Base-by-base conservation (phyloP, 2,888 invertebrate species). In the Lasioglossum lativentre region DNA sequence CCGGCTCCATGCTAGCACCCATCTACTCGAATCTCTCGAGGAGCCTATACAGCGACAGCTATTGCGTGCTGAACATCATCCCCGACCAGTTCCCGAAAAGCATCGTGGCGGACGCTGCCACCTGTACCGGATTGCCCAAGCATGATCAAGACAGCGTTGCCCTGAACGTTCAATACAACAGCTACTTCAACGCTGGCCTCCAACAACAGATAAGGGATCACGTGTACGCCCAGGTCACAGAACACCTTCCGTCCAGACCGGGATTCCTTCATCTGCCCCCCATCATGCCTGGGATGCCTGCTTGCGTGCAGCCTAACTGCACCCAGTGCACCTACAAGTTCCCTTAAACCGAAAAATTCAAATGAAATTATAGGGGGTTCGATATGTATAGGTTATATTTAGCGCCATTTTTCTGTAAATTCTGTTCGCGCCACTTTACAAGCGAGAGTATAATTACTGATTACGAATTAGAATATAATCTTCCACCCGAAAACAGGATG, bases 301-400 rank as follows among this genome's bases (percentile, higher is more conserved):
- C 40, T 16, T 95, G 95, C 80, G 90, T 94, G 1, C 94, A 94
- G 52, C 95, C 95, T 0, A 94, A 95, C 86, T 95, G 95, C 82
- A 86, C 94, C 27, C 93, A 95, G 73, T 95, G 95, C 80, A 79
- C 70, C 27, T 95, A 93, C 79, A 95, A 95, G 81, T 94, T 94
- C 75, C 80, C 90, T 10, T 91, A 66, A 89, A 76, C 2, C 12
- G 12, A 19, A 12, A n/a, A 52, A 52, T 6, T 52, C 16, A 12
- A 2, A 45, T 12, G 2, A 23, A 8, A 8, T 52, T 52, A 23
- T 23, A 52, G 52, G 52, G 23, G 23, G 19, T 23, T 47, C 47
- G 2, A 34, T 34, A 34, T n/a, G 19, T 52, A 12, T 56, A 52
- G 16, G 10, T 34, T 8, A 10, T 6, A 8, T n/a, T 34, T 34